Evolutionary conservation across 2,888 invertebrate genomes (phyloP), one percentile per base, ranked within the genome.

Genomic region (Agrotis clavis): DNA sequence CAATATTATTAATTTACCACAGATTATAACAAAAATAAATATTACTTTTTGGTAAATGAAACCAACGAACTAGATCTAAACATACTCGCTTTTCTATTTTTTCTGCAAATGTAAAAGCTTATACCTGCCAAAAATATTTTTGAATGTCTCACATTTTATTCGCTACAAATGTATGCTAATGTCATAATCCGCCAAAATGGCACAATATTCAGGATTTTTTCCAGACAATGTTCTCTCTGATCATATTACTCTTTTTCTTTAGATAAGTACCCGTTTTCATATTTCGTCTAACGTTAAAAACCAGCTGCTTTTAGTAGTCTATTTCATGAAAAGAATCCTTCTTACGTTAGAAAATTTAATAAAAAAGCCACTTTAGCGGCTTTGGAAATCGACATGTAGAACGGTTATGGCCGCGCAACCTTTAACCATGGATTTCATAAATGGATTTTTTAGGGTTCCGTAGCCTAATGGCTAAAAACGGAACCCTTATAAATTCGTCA

Each of bases 141-240:
- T 25, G 35, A 77, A 41, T 50, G 5, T 30, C 19, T 13, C 16
- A n/a, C 47, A 5, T 59, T 77, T 69, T 41, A 53, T 66, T 76
- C 54, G 47, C 25, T 45, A 53, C 21, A 14, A 71, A 75, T 78
- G 18, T 76, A 76, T 76, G 79, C 64, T 76, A 71, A 76, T 76
- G 47, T 72, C 1, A 54, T 76, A 56, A 61, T 9, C 60, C 14
- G 35, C 54, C 18, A 56, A 50, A 57, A n/a, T 18, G 25, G 16
- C 0, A 14, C 48, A 63, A 75, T 71, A 70, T 77, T 78, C 53
- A 35, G 11, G 54, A 41, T 41, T 41, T 41, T 11, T 41, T 41
- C 41, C 41, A 41, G 41, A 70, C 53, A 19, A 30, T 6, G 21
- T 5, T 19, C 53, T 1, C 54, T 21, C 54, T 65, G 54, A 79